Conservation (phyloP, 2,888 invertebrate genomes). For the Pristionchus entomophagus region DNA sequence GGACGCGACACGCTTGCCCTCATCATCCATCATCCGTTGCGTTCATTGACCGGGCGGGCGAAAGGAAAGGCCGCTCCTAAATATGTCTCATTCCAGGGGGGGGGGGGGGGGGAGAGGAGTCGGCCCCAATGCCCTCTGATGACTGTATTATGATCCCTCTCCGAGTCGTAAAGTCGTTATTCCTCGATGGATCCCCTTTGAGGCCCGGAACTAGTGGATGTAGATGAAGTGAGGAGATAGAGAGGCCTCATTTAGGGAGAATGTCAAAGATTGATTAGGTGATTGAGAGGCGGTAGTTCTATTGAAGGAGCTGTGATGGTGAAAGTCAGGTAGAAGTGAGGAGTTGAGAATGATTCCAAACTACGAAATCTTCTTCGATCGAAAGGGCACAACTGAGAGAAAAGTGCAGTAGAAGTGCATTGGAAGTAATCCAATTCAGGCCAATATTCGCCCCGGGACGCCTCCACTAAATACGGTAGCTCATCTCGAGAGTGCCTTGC, state of each 20-base stretch:
- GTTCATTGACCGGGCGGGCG: not conserved
- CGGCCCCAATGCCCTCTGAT: not conserved
- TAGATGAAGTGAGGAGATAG: too few species aligned
- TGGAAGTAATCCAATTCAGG: not conserved
- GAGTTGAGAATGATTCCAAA: too few species aligned
- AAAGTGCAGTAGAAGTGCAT: not conserved
- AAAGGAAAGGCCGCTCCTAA: slow-evolving; percentile 38
- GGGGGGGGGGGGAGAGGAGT: not conserved
- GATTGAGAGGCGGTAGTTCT: not conserved
- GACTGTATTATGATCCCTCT: slow-evolving; percentile 28
- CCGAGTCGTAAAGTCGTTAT: slow-evolving; percentile 38
- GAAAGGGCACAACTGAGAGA: not conserved
- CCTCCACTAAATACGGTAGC: slow-evolving; percentile 34
- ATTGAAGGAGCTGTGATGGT: too few species aligned
- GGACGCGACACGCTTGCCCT: not conserved
- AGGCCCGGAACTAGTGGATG: slow-evolving; percentile 40
- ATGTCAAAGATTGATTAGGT: not conserved
- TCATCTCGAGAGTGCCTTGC: not conserved
- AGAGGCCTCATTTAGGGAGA: not conserved
- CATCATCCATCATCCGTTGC: slow-evolving; percentile 40
- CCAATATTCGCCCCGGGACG: not conserved
- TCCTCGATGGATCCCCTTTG: not conserved
- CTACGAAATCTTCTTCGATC: too few species aligned
- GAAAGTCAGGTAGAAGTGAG: too few species aligned
- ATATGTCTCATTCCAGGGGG: slow-evolving; percentile 28